Evolutionary conservation across 2,888 invertebrate genomes (phyloP), one percentile per base, ranked within the genome.

Genomic region (Bombyx huttoni): DNA sequence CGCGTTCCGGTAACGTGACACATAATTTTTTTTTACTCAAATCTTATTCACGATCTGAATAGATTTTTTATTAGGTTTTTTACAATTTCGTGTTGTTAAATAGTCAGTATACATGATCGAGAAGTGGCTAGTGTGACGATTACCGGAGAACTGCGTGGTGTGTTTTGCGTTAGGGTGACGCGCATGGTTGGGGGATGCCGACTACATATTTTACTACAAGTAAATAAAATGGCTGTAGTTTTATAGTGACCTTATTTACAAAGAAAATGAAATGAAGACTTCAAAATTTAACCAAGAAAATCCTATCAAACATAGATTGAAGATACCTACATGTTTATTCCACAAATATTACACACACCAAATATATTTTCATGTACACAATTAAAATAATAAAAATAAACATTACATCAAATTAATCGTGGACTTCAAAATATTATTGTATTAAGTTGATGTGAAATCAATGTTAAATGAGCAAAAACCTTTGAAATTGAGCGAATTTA

Each of bases 121-220:
- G 81, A 66, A 72, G 82, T 71, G 72, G 52, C 63, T 58, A 71
- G 78, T 58, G 62, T 73, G 78, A 69, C 81, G 84, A 78, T 74
- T 80, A 72, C 68, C 70, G 73, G 73, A 70, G 67, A 73, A 87
- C 86, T 87, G 85, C 78, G 82, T 78, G 72, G 74, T 71, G 65
- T 65, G 73, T 76, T 78, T 72, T 69, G 75, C 68, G 72, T 54
- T 66, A 67, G 70, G 78, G 78, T 73, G 74, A 70, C 81, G 82
- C 83, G 82, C 80, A 79, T 70, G 75, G 65, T 59, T 64, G 73
- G 80, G 86, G 86, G 81, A 70, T 68, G 73, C 67, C 70, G 70
- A 57, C 62, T 67, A 65, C 67, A 73, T 76, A 24, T 24, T 24
- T 69, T 73, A 72, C 70, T 67, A 65, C 57, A 62, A 68, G 73